phyloP scores from a whole-genome alignment of 2,888 invertebrate genomes.

The Malthinus flaveolus region DNA sequence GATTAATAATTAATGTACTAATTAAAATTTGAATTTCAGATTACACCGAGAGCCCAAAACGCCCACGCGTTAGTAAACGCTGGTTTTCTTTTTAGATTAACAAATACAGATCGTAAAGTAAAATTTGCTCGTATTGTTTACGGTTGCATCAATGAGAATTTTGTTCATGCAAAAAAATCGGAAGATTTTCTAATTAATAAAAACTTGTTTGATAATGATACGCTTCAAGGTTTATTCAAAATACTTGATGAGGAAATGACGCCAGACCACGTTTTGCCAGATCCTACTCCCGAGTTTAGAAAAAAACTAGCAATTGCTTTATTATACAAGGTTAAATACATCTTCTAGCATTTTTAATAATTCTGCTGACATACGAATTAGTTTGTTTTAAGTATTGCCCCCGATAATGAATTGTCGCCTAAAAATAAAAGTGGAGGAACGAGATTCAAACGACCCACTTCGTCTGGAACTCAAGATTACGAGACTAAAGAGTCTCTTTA shows the following conservation, averaged over 20 bases:
- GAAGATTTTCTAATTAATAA: constrained; percentile 55
- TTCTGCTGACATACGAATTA: constrained; percentile 50
- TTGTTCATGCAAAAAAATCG: constrained; percentile 57
- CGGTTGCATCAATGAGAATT: constrained; percentile 62
- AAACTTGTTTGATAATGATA: constrained; percentile 46
- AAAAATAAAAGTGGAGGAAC: neutral
- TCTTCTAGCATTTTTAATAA: no score
- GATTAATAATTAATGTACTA: neutral
- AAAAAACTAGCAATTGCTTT: constrained; percentile 70
- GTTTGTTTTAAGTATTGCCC: constrained; percentile 1
- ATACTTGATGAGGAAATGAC: constrained; percentile 60
- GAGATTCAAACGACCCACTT: neutral
- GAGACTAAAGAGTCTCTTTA: constrained; percentile 69
- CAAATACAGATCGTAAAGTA: constrained; percentile 50
- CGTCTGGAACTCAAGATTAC: constrained; percentile 66
- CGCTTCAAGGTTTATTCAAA: constrained; percentile 55
- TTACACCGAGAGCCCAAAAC: constrained; percentile 71
- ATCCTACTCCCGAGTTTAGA: constrained; percentile 70
- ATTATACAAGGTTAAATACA: constrained; percentile 72
- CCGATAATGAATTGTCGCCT: neutral
- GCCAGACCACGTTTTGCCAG: constrained; percentile 64
- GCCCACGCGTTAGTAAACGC: constrained; percentile 75
- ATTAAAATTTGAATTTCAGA: constrained; percentile 53
- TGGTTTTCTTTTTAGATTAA: constrained; percentile 66
- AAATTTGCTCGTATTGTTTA: constrained; percentile 62